Conservation (phyloP, 2,888 invertebrate species). For the Pyralis farinalis region DNA sequence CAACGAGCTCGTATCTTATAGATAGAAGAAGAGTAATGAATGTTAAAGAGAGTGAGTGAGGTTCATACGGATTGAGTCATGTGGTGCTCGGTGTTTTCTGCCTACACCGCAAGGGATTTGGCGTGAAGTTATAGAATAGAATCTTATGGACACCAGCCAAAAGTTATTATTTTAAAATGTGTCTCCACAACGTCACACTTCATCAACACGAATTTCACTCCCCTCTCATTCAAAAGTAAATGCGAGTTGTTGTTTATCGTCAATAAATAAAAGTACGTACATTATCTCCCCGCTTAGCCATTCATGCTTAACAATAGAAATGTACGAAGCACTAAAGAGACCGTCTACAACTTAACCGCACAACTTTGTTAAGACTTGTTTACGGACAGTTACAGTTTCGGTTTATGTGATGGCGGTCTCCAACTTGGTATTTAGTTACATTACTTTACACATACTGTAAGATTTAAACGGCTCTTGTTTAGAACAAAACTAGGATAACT, state of each 20-base stretch:
- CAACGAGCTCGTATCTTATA: too few species aligned
- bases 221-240: neutral
- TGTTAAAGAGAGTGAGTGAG: too few species aligned
- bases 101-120: too few species aligned
- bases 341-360: slow-evolving; percentile 62
- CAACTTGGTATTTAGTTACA: slow-evolving; percentile 43
- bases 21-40: too few species aligned
- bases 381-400: slow-evolving; percentile 61
- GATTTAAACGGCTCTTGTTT: slow-evolving; percentile 51
- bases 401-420: slow-evolving; percentile 62
- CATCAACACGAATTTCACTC: neutral
- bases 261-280: slow-evolving; percentile 16
- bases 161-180: too few species aligned
- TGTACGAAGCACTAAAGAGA: slow-evolving; percentile 50
- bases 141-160: too few species aligned
- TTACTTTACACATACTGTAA: slow-evolving; percentile 37
- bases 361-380: slow-evolving; percentile 72
- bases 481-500: slow-evolving; percentile 10
- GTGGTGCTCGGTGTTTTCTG: too few species aligned
- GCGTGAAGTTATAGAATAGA: too few species aligned
- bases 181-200: too few species aligned
- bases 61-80: too few species aligned
- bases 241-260: slow-evolving; percentile 4
- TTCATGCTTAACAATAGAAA: slow-evolving; percentile 52
- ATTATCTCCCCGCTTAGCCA: slow-evolving; percentile 41